These are phyloP conservation scores for Etheostoma spectabile DNA, from an alignment of 2,113 vertebrate species.

Conservation along the genomic window DNA sequence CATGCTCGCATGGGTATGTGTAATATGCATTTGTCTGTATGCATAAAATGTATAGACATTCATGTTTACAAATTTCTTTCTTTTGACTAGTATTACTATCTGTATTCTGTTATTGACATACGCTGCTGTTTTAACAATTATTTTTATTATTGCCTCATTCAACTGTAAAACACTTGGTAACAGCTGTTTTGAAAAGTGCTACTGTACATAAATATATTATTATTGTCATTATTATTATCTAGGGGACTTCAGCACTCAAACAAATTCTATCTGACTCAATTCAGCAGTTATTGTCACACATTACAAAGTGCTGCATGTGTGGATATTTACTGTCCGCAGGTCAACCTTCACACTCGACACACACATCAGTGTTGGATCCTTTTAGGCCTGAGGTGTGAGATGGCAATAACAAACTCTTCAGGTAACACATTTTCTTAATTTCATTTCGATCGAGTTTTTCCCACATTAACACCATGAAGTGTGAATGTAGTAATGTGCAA, in stretches of 20 bases:
- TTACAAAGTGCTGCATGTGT: slow-evolving; percentile 45
- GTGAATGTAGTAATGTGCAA: slow-evolving; percentile 10
- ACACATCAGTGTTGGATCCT: slow-evolving; percentile 35
- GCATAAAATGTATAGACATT: no score
- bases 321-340: slow-evolving; percentile 55
- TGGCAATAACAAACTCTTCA: slow-evolving; percentile 7
- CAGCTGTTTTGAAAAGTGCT: no score
- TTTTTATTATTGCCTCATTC: no score
- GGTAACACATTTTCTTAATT: not conserved
- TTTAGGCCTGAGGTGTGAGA: slow-evolving; percentile 8
- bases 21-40: no score
- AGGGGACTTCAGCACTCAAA: not conserved
- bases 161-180: no score
- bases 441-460: not conserved
- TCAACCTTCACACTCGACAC: slow-evolving; percentile 48
- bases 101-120: no score
- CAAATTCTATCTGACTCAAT: slow-evolving; percentile 20
- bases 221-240: not conserved
- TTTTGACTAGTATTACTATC: no score
- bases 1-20: no score
- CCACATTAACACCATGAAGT: slow-evolving; percentile 27
- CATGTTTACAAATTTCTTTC: no score
- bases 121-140: no score
- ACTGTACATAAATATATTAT: no score
- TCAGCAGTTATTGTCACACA: slow-evolving; percentile 53